Evolutionary conservation across 37 sponge, comb jelly and placozoan species (phyloP).

Genomic region (Hexactinellida sp.): DNA sequence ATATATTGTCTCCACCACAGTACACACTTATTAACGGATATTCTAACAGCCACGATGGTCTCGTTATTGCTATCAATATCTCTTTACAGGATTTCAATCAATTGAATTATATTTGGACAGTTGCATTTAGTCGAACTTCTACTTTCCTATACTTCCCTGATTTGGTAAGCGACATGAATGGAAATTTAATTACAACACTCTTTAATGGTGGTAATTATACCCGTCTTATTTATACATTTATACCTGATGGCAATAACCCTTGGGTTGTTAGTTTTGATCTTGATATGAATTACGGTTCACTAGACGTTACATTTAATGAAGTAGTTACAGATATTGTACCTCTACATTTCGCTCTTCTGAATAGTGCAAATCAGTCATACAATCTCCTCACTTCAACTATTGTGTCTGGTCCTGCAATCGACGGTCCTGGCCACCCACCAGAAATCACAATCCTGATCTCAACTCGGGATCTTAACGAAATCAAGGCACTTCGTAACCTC

Average conservation of each 20-base stretch:
- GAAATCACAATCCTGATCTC: constrained; percentile 42
- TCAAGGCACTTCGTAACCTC: constrained; percentile 37
- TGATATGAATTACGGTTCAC: constrained; percentile 51
- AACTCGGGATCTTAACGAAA: constrained; percentile 45
- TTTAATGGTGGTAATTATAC: constrained; percentile 38
- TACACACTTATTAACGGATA: constrained; percentile 45
- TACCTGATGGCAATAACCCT: constrained; percentile 37
- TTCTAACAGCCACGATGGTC: constrained; percentile 38
- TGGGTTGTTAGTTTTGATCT: constrained; percentile 39
- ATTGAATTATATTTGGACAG: constrained; percentile 55
- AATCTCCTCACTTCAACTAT: not conserved
- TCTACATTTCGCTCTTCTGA: constrained; percentile 28
- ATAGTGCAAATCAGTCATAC: constrained; percentile 9
- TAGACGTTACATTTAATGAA: constrained; percentile 70
- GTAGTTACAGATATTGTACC: constrained; percentile 43
- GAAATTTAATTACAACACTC: constrained; percentile 50
- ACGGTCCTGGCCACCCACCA: constrained; percentile 70
- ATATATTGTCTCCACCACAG: constrained; percentile 23
- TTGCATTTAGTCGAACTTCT: constrained; percentile 24
- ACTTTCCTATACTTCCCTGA: constrained; percentile 54
- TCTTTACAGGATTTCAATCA: constrained; percentile 48
- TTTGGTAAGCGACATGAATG: constrained; percentile 59
- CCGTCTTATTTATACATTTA: constrained; percentile 37
- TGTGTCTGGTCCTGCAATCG: constrained; percentile 55
- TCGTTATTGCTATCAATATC: constrained; percentile 34